Evolutionary conservation across 2,797 vertebrate species (phyloP).

Genomic region (Anas flavirostris): DNA sequence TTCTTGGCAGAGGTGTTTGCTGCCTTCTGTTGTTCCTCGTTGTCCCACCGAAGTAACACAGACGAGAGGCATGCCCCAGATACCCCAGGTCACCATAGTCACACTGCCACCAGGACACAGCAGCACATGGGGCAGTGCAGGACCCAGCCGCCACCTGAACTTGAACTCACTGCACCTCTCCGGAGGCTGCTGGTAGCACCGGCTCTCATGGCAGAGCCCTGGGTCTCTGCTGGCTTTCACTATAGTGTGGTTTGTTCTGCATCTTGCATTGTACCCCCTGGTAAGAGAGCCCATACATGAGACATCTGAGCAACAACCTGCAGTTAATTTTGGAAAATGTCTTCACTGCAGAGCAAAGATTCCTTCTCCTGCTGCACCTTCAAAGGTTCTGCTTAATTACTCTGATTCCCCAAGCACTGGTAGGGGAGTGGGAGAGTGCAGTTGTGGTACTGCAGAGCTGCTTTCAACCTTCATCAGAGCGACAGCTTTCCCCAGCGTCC

Average conservation of each 20-base stretch:
- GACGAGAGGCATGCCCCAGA: background rate
- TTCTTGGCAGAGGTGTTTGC: background rate
- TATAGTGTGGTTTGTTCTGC: background rate
- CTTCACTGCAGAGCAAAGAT: background rate
- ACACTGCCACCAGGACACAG: background rate
- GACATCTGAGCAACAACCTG: background rate
- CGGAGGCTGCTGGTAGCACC: background rate
- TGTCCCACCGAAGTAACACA: background rate
- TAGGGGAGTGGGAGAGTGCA: background rate
- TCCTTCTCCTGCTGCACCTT: background rate
- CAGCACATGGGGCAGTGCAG: background rate
- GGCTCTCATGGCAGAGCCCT: background rate
- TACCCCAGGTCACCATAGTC: rapidly evolving
- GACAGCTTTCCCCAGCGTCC: background rate
- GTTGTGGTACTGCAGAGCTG: background rate
- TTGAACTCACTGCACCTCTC: too few relatives aligned
- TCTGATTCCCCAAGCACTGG: background rate
- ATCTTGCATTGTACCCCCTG: background rate
- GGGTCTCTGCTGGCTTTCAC: background rate
- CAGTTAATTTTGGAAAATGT: background rate
- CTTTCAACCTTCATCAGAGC: background rate
- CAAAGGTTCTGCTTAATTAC: background rate
- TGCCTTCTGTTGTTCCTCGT: background rate
- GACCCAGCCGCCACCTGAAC: too few relatives aligned
- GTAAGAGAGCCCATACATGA: background rate